Evolutionary conservation across 2,113 vertebrate genomes (phyloP).

Genomic region (human): DNA sequence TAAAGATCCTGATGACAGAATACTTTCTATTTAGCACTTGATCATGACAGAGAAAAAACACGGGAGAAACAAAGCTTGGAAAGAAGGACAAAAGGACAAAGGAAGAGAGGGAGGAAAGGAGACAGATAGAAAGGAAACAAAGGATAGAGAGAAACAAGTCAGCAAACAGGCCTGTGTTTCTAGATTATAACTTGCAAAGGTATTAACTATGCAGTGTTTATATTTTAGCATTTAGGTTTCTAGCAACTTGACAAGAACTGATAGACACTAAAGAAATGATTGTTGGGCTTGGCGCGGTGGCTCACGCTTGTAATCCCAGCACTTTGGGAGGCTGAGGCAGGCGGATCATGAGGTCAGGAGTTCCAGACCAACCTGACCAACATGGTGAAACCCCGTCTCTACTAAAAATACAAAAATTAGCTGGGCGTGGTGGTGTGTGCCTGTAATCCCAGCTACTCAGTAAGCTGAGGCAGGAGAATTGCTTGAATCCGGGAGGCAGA

Average conservation of each 20-base stretch:
- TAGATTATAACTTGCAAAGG: not conserved
- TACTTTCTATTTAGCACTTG: not conserved
- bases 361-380: too few relatives aligned
- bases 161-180: not conserved
- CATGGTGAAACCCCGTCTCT: too few relatives aligned
- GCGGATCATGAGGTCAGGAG: too few relatives aligned
- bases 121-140: not conserved
- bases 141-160: not conserved
- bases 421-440: too few relatives aligned
- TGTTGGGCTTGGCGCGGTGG: not conserved
- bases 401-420: too few relatives aligned
- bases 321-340: too few relatives aligned
- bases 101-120: not conserved
- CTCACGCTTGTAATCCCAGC: too few relatives aligned
- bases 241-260: not conserved
- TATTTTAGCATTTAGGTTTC: not conserved
- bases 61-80: not conserved
- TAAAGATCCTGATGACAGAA: not conserved
- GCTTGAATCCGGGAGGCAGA: too few relatives aligned
- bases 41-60: not conserved
- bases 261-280: not conserved
- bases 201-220: not conserved
- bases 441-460: too few relatives aligned
- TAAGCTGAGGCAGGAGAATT: too few relatives aligned
- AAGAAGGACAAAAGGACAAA: not conserved